Base-by-base conservation (phyloP, 2,888 invertebrate genomes). In the Ornithoptera priamus region DNA sequence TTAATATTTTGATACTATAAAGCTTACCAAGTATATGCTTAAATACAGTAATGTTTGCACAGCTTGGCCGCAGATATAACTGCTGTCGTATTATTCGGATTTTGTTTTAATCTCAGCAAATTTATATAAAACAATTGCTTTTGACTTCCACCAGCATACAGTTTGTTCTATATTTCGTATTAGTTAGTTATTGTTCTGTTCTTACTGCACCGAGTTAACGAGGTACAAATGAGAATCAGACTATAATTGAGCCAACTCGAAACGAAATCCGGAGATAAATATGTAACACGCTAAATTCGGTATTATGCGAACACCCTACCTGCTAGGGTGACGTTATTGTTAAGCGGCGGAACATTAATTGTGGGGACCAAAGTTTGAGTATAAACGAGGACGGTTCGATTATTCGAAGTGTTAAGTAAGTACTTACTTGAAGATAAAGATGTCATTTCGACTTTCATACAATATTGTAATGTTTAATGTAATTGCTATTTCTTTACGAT, bases 231-330 rank as follows among this genome's bases (percentile, higher is more conserved):
- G 42, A 57, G 57, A 60, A 65, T 61, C 57, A 56, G 57, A 69
- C 62, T 69, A 69, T 69, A 69, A 62, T 69, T 62, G 46, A 10
- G 20, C 56, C 53, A 1, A 22, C 60, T 36, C 30, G 61, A 30
- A 36, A 50, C 63, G 50, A 57, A 60, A 62, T 53, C 61, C 56
- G 42, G 58, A 36, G 62, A 62, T 65, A 56, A 69, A 69, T 69
- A 62, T 62, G 69, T 66, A 66, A 62, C 66, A 58, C 17, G n/a
- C 17, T 69, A 46, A 66, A 66, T 62, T 62, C 62, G 58, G 69
- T 62, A 67, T 67, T 67, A 53, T 39, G 58, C 53, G 57, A 62
- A 22, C 65, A 62, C 66, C 58, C 69, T 39, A 61, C 20, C 60
- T 46, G 10, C 46, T 24, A 30, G 46, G 42, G 58, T 50, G 39